Conservation (phyloP, 2,113 vertebrate genomes). For the Coreoperca whiteheadi region DNA sequence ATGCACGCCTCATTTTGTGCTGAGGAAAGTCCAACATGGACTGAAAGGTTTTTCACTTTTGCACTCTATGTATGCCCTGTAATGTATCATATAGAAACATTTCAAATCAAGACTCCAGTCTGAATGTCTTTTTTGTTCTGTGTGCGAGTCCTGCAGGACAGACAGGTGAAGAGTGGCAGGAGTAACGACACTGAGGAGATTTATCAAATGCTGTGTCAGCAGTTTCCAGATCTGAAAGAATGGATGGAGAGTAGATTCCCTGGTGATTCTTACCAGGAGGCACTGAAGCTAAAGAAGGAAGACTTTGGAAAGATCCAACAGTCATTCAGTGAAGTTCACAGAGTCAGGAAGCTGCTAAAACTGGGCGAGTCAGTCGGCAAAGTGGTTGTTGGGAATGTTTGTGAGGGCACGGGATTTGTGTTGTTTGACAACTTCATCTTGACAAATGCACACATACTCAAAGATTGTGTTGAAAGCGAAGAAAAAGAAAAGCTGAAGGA, state of each 20-base stretch:
- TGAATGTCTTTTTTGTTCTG: too few relatives aligned
- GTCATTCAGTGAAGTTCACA: constrained; percentile 37
- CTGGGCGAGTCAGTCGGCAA: constrained; percentile 42
- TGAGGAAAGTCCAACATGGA: too few relatives aligned
- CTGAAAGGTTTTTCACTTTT: too few relatives aligned
- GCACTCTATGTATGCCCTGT: too few relatives aligned
- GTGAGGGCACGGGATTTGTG: constrained; percentile 24
- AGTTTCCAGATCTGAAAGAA: constrained; percentile 9
- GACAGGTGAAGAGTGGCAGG: accelerated
- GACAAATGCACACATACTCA: constrained; percentile 44
- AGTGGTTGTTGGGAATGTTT: accelerated
- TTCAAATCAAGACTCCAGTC: too few relatives aligned
- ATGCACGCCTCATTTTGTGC: too few relatives aligned
- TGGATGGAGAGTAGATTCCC: constrained; percentile 1
- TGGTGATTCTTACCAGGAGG: background rate
- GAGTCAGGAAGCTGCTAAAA: background rate
- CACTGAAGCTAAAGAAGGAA: constrained; percentile 7
- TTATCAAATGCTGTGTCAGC: background rate
- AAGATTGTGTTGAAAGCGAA: accelerated
- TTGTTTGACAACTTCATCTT: constrained; percentile 40
- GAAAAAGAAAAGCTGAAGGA: too few relatives aligned
- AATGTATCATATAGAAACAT: too few relatives aligned
- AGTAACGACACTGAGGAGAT: accelerated
- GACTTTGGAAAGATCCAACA: constrained; percentile 53
- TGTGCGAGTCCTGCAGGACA: too few relatives aligned